These are phyloP conservation scores for Crotalus tigris DNA, from an alignment of 2,113 vertebrate genomes.

Conservation along the genomic window DNA sequence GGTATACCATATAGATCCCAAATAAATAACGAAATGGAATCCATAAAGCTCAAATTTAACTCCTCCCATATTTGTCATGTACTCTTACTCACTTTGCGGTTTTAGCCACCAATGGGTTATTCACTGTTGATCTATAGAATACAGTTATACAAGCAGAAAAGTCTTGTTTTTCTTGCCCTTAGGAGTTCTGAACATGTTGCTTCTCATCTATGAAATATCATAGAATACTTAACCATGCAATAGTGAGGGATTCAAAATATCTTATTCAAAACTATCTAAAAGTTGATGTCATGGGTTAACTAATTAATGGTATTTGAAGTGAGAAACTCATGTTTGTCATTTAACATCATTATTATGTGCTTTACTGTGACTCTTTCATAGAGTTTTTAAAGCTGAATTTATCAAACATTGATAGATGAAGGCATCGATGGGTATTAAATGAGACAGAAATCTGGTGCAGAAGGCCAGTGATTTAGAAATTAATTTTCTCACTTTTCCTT, in stretches of 20 bases:
- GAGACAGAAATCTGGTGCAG: conserved; percentile 43
- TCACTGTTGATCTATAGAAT: conserved; percentile 12
- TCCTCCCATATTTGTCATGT: neutral
- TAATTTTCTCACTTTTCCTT: neutral
- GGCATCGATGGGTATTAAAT: neutral
- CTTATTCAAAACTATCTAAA: conserved; percentile 51
- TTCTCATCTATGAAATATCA: conserved; percentile 30
- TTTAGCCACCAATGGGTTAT: neutral
- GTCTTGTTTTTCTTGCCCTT: neutral
- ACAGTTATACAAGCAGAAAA: conserved; percentile 49
- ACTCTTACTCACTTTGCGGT: neutral
- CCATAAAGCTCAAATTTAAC: neutral
- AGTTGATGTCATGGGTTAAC: conserved; percentile 48
- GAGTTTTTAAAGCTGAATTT: conserved; percentile 56
- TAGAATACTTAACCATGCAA: conserved; percentile 25
- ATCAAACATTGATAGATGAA: conserved; percentile 38
- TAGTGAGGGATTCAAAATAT: conserved; percentile 50
- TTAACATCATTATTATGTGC: conserved; percentile 63
- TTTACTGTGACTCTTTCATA: conserved; percentile 60
- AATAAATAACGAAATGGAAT: neutral
- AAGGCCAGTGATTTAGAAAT: conserved; percentile 29
- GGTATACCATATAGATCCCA: neutral
- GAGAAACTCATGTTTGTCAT: conserved; percentile 64
- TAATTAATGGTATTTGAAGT: conserved; percentile 74
- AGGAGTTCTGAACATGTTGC: conserved; percentile 28